Evolutionary conservation across 2,797 vertebrate genomes (phyloP).

Genomic region (Rhinoraja longicauda): DNA sequence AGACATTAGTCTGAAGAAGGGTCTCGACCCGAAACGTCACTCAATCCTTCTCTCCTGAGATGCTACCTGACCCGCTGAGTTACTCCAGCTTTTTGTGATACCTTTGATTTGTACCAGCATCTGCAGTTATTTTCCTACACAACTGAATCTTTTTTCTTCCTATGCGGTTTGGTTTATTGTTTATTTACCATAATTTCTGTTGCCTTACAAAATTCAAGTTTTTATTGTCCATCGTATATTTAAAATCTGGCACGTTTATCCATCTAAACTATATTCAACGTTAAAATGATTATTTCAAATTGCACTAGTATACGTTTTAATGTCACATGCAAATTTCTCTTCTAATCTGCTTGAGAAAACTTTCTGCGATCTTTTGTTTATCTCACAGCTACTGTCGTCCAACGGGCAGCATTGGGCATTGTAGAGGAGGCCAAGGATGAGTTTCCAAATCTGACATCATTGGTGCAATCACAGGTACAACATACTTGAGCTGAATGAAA

Average conservation of each 20-base stretch:
- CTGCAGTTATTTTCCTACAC: too few relatives aligned
- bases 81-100: too few relatives aligned
- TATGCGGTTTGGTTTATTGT: neutral
- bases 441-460: conserved; percentile 46
- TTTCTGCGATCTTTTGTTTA: conserved; percentile 41
- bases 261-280: neutral
- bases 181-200: neutral
- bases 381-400: conserved; percentile 47
- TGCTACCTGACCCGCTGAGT: too few relatives aligned
- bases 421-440: conserved; percentile 53
- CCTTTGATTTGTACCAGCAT: too few relatives aligned
- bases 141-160: neutral
- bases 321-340: neutral
- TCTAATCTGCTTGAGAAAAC: neutral
- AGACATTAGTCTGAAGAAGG: too few relatives aligned
- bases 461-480: conserved; percentile 44
- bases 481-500: neutral
- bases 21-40: too few relatives aligned
- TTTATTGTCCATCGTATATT: neutral
- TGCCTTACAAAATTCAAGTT: neutral
- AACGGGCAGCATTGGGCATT: conserved; percentile 49
- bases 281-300: neutral
- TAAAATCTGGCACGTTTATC: neutral
- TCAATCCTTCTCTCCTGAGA: too few relatives aligned
- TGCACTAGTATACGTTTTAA: neutral